Conservation (phyloP, 2,797 vertebrate genomes). For the Cygnus olor region DNA sequence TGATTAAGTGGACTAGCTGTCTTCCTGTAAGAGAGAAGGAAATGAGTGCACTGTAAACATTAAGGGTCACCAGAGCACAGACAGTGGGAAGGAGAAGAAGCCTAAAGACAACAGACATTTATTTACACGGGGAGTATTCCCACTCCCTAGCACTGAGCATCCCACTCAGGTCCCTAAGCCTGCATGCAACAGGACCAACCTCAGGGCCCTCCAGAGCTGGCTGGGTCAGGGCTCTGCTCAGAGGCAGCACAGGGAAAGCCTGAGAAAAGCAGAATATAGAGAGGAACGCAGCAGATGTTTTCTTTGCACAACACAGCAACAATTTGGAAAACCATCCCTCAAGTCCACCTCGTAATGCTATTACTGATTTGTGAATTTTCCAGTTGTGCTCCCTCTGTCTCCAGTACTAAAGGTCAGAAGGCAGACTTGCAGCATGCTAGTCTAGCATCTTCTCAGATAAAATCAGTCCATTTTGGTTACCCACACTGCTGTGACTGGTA, state of each 20-base stretch:
- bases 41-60: not conserved
- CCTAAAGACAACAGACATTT: not conserved
- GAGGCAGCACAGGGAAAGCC: not conserved
- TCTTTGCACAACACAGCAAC: not conserved
- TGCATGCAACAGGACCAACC: fast-evolving
- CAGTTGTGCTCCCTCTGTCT: not conserved
- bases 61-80: not conserved
- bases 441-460: not conserved
- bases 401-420: not conserved
- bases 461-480: not conserved
- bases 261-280: not conserved
- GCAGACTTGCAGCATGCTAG: not conserved
- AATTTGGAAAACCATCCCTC: not conserved
- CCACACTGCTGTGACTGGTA: not conserved
- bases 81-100: not conserved
- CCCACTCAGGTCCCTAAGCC: not conserved
- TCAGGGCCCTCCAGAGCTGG: not conserved
- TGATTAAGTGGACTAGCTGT: not conserved
- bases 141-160: not conserved
- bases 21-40: not conserved
- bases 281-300: not conserved
- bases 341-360: not conserved
- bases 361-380: not conserved
- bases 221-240: not conserved
- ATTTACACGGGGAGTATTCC: not conserved